Base-by-base conservation (phyloP, 2,888 invertebrate genomes). In the Polia nebulosa region DNA sequence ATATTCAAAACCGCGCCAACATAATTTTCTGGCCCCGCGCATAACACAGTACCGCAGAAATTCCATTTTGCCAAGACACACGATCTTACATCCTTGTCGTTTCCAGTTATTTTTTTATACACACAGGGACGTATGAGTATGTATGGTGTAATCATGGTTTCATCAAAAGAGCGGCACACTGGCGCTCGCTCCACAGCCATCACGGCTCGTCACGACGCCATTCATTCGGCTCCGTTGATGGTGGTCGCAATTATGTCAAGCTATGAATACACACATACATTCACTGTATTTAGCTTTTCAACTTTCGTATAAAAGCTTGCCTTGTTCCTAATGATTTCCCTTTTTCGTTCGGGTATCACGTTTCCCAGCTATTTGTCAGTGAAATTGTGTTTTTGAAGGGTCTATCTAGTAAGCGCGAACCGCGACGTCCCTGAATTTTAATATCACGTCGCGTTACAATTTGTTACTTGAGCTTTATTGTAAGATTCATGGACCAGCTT, bases 121-220 rank as follows among this genome's bases (percentile, higher is more conserved):
- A 66, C 67, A 74, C 62, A 75, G 68, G 62, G 80, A 83, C 85
- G 83, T 89, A 86, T 86, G 87, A 80, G 80, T 91, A 89, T 92
- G 90, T 91, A 88, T 85, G 89, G 90, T 88, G 93, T 93, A 93
- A 94, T 94, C 93, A 93, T 91, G 93, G 94, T 92, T 92, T 92
- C 92, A 93, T 93, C 93, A 93, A 94, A 94, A 94, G 92, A 90
- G 91, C 91, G 90, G 84, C 85, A 85, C 89, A 89, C 84, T 86
- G 85, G 85, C 85, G 87, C 83, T 82, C 80, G 78, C 82, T 86
- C 84, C 81, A 73, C 85, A 86, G 86, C 90, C 91, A 91, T 92
- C 93, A 91, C 85, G 85, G 91, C 92, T 92, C 92, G 92, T 91
- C 90, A 90, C 88, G 86, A 83, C 83, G 86, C 88, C 89, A 93